These are phyloP conservation scores for Connochaetes taurinus DNA, from an alignment of 2,113 vertebrate species.

Conservation along the genomic window DNA sequence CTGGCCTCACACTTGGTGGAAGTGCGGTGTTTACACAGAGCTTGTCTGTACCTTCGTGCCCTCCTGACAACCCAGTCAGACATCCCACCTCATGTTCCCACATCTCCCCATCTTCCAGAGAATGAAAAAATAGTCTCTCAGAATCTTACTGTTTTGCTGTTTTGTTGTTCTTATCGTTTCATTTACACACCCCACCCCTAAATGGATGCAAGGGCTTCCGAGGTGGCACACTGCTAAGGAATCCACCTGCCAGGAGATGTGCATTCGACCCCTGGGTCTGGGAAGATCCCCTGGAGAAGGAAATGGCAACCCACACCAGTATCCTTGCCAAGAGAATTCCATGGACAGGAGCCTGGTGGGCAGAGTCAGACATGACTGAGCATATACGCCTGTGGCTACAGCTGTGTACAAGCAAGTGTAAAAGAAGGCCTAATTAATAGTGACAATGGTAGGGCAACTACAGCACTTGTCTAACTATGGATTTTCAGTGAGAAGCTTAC, in stretches of 20 bases:
- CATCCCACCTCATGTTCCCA: neutral
- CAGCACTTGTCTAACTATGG: neutral
- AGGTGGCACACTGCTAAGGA: neutral
- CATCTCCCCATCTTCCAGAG: neutral
- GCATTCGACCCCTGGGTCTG: neutral
- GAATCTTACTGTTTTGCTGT: neutral
- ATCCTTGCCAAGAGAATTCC: neutral
- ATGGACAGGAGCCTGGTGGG: neutral
- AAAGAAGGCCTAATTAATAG: neutral
- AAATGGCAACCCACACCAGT: neutral
- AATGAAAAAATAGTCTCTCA: neutral
- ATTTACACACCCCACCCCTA: neutral
- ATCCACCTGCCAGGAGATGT: neutral
- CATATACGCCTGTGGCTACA: neutral
- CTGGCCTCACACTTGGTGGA: neutral
- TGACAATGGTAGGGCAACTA: neutral
- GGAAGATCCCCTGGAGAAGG: neutral
- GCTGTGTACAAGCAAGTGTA: neutral
- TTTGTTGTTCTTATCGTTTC: neutral
- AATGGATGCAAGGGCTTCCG: neutral
- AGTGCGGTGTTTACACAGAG: neutral
- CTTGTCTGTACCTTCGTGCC: neutral
- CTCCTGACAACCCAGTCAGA: neutral
- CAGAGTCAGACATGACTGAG: neutral
- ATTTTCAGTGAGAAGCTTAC: neutral